Conservation (phyloP, 2,113 vertebrate genomes). For the Paraplagusia blochii region DNA sequence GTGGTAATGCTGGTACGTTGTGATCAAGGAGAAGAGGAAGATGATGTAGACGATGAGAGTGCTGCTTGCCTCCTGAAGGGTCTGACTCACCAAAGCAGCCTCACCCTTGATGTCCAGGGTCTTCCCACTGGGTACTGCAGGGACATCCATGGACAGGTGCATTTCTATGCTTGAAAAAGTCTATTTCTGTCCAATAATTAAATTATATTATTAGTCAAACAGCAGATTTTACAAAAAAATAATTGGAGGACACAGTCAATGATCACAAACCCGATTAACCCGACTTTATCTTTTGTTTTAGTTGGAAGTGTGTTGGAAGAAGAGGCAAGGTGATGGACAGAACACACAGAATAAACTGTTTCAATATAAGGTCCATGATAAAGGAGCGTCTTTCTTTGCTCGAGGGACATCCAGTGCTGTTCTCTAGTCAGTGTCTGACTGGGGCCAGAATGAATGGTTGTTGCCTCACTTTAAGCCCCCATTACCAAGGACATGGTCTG, state of each 20-base stretch:
- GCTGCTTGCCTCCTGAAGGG: constrained; percentile 76
- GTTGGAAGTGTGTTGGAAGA: constrained; percentile 83
- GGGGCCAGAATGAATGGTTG: neutral
- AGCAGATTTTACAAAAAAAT: too few relatives aligned
- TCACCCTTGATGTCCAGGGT: constrained; percentile 83
- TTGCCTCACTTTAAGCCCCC: neutral
- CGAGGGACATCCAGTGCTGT: constrained; percentile 85
- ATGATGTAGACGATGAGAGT: constrained; percentile 58
- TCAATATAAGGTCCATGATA: constrained; percentile 94
- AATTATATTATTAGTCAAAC: too few relatives aligned
- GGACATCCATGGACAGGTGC: constrained; percentile 92
- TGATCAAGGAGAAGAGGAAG: constrained; percentile 60
- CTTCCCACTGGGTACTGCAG: constrained; percentile 90
- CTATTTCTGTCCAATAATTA: too few relatives aligned
- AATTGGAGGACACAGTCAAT: too few relatives aligned
- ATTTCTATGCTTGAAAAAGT: neutral
- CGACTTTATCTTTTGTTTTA: constrained; percentile 51
- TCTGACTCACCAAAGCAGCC: constrained; percentile 83
- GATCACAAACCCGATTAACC: too few relatives aligned
- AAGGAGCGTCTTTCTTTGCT: constrained; percentile 87
- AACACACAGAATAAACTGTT: constrained; percentile 70
- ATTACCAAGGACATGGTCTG: neutral
- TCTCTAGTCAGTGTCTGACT: constrained; percentile 69
- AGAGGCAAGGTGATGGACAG: constrained; percentile 27
- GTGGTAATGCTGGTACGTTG: constrained; percentile 81